Evolutionary conservation across 2,888 invertebrate species (phyloP), one percentile per base, ranked within the genome.

Genomic region (Tipula helvola): DNA sequence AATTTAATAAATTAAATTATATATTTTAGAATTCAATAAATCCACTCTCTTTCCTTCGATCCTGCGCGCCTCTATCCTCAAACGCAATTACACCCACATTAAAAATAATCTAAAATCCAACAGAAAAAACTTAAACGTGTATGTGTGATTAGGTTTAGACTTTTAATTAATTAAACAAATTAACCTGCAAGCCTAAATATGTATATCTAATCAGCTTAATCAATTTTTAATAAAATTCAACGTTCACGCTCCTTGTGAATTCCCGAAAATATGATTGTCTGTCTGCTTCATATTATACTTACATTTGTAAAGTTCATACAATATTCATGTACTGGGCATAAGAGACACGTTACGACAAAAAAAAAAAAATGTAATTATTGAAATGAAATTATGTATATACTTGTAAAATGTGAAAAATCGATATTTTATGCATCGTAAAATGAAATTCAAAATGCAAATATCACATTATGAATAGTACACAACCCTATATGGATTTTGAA

Each of bases 1-100:
- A 71, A 71, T 71, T 71, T 71, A 71, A 71, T 71, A 71, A 71
- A 71, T 71, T 71, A 71, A 71, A 52, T 52, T 52, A 52, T 52
- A n/a, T 28, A 71, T 71, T 71, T 71, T 71, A 71, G 71, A 71
- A 71, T 71, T 71, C 71, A 71, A 71, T 71, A 71, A 71, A 71
- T 71, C 10, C 71, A 84, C 41, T 84, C 84, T 84, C 84, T 84
- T 84, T 84, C 84, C 84, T 39, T n/a, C 2, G 84, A 39, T 84
- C 84, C 84, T 84, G 84, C 84, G 84, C 71, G 71, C 84, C 39
- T 84, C 36, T 41, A 39, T n/a, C 84, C 84, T 84, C 84, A 84
- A 39, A 39, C 84, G 36, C 84, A 39, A 84, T 39, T 84, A 84
- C 84, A 84, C 84, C 84, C 84, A 84, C 84, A 41, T 71, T 71